Evolutionary conservation across 2,888 invertebrate genomes (phyloP).

Genomic region (Argynnis bischoffii): DNA sequence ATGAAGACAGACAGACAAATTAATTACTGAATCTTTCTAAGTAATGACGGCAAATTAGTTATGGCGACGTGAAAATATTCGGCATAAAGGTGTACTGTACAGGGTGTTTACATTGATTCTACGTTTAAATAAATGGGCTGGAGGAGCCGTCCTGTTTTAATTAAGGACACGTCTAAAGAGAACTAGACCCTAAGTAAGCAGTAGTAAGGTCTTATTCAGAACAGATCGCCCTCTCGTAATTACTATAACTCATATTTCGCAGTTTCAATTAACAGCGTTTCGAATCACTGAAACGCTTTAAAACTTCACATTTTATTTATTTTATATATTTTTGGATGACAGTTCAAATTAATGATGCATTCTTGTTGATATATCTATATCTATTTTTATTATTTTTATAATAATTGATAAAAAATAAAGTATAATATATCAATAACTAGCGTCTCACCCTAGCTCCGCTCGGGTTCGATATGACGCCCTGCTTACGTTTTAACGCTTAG

Average conservation of each 20-base stretch:
- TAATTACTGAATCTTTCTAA: not conserved
- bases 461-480: too few relatives aligned
- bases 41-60: not conserved
- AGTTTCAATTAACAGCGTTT: slow-evolving; percentile 23
- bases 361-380: not conserved
- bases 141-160: slow-evolving; percentile 17
- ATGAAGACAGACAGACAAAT: not conserved
- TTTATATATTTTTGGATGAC: not conserved
- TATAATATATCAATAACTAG: too few relatives aligned
- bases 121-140: slow-evolving; percentile 25
- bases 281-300: slow-evolving; percentile 20
- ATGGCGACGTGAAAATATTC: not conserved
- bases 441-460: too few relatives aligned
- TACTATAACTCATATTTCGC: slow-evolving; percentile 28
- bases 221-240: slow-evolving; percentile 1
- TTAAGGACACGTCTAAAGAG: slow-evolving; percentile 16
- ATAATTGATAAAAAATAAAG: too few relatives aligned
- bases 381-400: not conserved
- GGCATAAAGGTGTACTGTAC: not conserved
- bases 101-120: slow-evolving; percentile 23
- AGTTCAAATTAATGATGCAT: not conserved
- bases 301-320: slow-evolving; percentile 18
- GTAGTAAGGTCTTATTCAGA: slow-evolving; percentile 1
- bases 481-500: too few relatives aligned
- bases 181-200: slow-evolving; percentile 8